phyloP scores from a whole-genome alignment of 30 jellyfish, hydroid and myxozoan species.

The Morbakka virulenta region DNA sequence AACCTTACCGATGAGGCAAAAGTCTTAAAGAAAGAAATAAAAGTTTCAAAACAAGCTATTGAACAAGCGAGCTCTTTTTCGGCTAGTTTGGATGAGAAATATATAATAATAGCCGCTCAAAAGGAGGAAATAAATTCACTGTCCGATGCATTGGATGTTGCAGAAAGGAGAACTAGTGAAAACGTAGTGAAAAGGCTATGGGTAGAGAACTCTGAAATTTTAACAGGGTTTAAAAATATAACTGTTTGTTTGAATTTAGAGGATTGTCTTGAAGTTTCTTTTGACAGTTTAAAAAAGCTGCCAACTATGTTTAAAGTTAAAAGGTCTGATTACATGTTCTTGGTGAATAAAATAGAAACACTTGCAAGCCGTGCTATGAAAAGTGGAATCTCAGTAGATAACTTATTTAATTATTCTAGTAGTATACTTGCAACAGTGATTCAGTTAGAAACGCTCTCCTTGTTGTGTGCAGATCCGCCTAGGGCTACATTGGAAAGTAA shows the following conservation, averaged over 20 bases:
- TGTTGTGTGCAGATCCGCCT: no score
- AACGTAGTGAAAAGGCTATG: not conserved
- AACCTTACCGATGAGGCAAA: not conserved
- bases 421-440: no score
- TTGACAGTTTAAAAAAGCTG: slow-evolving; percentile 17
- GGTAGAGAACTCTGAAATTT: slow-evolving; percentile 37
- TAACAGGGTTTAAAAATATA: slow-evolving; percentile 44
- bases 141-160: not conserved
- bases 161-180: not conserved
- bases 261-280: slow-evolving; percentile 53
- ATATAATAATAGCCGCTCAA: slow-evolving; percentile 12
- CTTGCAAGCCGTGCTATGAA: no score
- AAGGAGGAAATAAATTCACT: not conserved
- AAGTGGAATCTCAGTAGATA: no score
- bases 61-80: not conserved
- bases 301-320: slow-evolving; percentile 16
- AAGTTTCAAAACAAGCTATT: not conserved
- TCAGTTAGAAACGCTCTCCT: no score
- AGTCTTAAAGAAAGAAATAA: not conserved
- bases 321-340: not conserved
- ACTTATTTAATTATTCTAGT: no score
- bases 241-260: slow-evolving; percentile 52
- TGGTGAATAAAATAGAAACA: not conserved
- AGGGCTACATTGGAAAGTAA: no score
- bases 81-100: not conserved